Conservation (phyloP, 2,797 vertebrate genomes). For the Hemitrygon akajei region DNA sequence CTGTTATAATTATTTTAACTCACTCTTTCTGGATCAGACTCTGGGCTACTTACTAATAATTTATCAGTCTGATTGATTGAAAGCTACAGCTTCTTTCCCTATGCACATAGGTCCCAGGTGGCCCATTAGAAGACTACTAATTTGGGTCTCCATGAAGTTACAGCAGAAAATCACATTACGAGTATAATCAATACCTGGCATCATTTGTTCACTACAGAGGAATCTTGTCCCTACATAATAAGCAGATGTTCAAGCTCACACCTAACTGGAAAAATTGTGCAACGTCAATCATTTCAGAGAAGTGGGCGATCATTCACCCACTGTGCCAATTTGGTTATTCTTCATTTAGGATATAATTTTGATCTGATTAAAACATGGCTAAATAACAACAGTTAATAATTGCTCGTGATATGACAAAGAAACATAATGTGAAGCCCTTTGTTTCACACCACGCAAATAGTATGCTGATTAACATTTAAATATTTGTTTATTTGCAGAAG, state of each 20-base stretch:
- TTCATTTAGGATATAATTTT: neutral
- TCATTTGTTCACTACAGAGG: neutral
- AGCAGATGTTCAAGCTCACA: neutral
- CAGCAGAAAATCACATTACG: neutral
- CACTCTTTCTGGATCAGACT: no score
- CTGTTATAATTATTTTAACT: neutral
- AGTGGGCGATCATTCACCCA: neutral
- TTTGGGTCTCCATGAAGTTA: neutral
- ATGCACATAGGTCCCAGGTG: neutral
- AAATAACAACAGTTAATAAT: neutral
- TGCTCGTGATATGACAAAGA: neutral
- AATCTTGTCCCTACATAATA: neutral
- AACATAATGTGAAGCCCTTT: neutral
- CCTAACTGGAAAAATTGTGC: neutral
- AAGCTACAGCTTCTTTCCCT: neutral
- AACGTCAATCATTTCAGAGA: neutral
- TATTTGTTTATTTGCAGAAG: constrained; percentile 32
- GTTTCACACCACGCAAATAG: neutral
- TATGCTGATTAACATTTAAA: constrained; percentile 22
- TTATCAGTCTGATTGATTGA: neutral
- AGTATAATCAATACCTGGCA: neutral
- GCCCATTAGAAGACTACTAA: neutral
- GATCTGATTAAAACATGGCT: neutral
- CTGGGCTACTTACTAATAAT: neutral
- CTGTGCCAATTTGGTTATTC: neutral